phyloP scores from a whole-genome alignment of 2,888 invertebrate genomes.

The Pemphredon lugubris region DNA sequence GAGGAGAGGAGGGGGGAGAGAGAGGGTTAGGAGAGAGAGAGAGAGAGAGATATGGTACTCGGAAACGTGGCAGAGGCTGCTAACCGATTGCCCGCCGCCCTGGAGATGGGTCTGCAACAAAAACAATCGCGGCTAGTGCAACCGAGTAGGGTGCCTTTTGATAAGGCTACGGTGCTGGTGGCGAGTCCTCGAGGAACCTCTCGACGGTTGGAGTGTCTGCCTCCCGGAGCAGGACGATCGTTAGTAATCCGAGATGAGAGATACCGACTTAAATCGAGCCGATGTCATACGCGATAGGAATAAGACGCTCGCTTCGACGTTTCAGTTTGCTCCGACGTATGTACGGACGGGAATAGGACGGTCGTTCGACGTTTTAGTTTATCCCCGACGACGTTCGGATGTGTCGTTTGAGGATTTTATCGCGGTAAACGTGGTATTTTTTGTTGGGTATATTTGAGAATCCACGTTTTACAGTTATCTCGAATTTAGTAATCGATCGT shows the following conservation, averaged over 20 bases:
- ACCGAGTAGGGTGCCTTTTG: conserved; percentile 11
- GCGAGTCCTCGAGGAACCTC: conserved; percentile 9
- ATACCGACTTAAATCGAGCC: conserved; percentile 3
- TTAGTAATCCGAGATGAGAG: conserved; percentile 12
- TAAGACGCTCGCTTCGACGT: too few species aligned
- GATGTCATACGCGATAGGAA: too few species aligned
- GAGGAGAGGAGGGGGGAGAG: conserved; percentile 14
- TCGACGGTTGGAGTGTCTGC: conserved; percentile 2
- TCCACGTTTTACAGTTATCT: too few species aligned
- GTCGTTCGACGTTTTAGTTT: too few species aligned
- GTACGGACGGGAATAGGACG: too few species aligned
- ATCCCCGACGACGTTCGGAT: too few species aligned
- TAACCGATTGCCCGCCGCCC: conserved; percentile 26
- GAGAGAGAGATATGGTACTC: conserved; percentile 21
- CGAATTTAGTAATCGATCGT: too few species aligned
- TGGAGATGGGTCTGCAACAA: conserved; percentile 33
- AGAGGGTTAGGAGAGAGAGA: too few species aligned
- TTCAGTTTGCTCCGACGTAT: too few species aligned
- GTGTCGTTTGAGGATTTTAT: too few species aligned
- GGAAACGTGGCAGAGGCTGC: conserved; percentile 31
- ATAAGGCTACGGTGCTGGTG: conserved; percentile 1
- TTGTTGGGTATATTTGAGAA: too few species aligned
- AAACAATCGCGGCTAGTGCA: conserved; percentile 34
- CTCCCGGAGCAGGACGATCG: conserved; percentile 2
- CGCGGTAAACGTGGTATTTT: too few species aligned